Evolutionary conservation across 1,140 invertebrate species (phyloP).

Genomic region (Cydia strobilella): DNA sequence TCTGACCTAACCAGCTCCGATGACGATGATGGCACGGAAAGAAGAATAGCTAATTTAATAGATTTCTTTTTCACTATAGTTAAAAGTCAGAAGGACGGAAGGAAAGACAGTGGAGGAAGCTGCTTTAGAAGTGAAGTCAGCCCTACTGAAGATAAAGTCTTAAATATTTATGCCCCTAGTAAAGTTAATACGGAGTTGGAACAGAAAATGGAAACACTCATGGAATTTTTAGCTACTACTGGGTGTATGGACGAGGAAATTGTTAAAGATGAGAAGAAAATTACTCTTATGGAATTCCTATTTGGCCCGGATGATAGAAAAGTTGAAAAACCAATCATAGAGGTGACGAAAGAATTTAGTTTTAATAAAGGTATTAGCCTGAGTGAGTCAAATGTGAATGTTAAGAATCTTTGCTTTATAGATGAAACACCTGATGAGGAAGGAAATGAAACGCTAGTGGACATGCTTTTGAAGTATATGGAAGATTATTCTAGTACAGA

Average conservation of each 20-base stretch:
- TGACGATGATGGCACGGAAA: conserved; percentile 69
- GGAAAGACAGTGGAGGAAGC: conserved; percentile 69
- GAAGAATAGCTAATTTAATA: conserved; percentile 72
- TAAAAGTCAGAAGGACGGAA: conserved; percentile 72
- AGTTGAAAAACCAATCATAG: conserved; percentile 62
- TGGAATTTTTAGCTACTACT: conserved; percentile 71
- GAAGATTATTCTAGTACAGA: conserved; percentile 59
- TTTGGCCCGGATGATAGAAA: conserved; percentile 67
- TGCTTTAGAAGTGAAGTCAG: conserved; percentile 75
- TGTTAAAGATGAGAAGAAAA: conserved; percentile 69
- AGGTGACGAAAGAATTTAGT: conserved; percentile 49
- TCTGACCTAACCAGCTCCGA: conserved; percentile 64
- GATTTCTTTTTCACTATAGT: conserved; percentile 78
- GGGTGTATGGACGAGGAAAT: conserved; percentile 69
- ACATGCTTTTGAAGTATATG: conserved; percentile 77
- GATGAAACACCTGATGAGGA: conserved; percentile 75
- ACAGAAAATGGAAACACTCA: conserved; percentile 76
- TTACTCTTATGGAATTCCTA: conserved; percentile 74
- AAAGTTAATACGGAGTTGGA: conserved; percentile 71
- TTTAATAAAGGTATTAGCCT: conserved; percentile 57
- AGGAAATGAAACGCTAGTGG: conserved; percentile 68
- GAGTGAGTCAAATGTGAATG: conserved; percentile 70
- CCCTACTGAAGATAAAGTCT: conserved; percentile 58
- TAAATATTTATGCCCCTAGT: conserved; percentile 56
- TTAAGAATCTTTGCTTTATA: conserved; percentile 70